Conservation (phyloP, 2,113 vertebrate genomes). For the Sinocyclocheilus rhinocerous region DNA sequence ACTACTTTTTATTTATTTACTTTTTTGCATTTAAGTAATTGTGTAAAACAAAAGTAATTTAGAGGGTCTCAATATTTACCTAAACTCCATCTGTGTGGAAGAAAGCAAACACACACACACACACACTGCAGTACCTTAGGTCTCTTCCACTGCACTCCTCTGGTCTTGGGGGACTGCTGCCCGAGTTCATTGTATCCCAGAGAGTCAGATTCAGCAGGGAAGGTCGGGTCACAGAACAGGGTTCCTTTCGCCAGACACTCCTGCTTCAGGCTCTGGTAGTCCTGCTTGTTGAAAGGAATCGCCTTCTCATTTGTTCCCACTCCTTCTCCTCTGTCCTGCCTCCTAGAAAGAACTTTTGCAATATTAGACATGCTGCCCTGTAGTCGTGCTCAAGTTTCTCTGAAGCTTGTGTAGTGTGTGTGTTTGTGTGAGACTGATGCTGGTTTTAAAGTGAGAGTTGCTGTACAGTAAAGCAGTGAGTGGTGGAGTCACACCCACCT, state of each 20-base stretch:
- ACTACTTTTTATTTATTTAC: too few species aligned
- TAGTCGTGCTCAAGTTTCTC: background rate
- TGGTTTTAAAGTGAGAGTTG: background rate
- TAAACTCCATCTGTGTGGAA: constrained; percentile 11
- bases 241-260: constrained; percentile 70
- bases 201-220: constrained; percentile 75
- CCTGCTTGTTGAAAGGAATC: constrained; percentile 78
- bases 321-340: constrained; percentile 21
- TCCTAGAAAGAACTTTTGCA: constrained; percentile 48
- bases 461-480: background rate
- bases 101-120: constrained; percentile 9
- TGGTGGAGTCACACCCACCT: too few species aligned
- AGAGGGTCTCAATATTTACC: background rate
- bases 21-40: too few species aligned
- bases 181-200: constrained; percentile 82
- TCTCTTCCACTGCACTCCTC: constrained; percentile 80
- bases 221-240: constrained; percentile 82
- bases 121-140: constrained; percentile 72
- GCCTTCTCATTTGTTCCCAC: constrained; percentile 69
- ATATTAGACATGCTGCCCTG: constrained; percentile 68
- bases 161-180: constrained; percentile 75
- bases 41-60: too few species aligned
- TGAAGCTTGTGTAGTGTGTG: background rate
- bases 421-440: background rate
- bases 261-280: constrained; percentile 73